phyloP scores from a whole-genome alignment of 2,113 vertebrate species.

The Hemiscyllium ocellatum region DNA sequence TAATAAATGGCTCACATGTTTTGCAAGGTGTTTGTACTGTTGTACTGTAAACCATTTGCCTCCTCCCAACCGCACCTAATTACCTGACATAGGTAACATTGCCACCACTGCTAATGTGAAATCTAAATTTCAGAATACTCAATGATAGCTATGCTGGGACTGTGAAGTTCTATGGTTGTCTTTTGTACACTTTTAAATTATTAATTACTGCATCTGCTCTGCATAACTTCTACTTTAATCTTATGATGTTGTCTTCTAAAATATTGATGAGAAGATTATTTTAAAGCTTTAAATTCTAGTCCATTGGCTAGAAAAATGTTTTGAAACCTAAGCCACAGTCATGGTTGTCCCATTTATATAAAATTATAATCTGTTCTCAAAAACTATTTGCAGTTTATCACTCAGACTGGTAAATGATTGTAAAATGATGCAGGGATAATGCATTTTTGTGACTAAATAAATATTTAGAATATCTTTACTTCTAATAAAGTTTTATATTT shows the following conservation, averaged over 20 bases:
- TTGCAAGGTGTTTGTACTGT: neutral
- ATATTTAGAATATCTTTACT: neutral
- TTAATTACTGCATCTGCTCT: neutral
- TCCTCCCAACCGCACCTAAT: neutral
- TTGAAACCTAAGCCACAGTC: neutral
- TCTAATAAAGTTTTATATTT: conserved; percentile 1
- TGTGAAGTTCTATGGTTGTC: neutral
- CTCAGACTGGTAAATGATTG: neutral
- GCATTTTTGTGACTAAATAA: neutral
- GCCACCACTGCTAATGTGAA: neutral
- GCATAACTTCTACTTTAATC: neutral
- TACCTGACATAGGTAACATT: neutral
- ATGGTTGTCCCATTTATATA: neutral
- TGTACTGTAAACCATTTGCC: neutral
- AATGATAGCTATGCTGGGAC: neutral
- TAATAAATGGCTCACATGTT: neutral
- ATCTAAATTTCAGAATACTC: neutral
- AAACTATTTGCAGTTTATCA: neutral
- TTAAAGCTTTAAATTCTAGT: conserved; percentile 20
- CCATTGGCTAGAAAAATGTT: neutral
- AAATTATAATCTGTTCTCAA: neutral
- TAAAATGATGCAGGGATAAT: neutral
- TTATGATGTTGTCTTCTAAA: neutral
- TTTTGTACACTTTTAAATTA: neutral
- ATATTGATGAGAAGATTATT: neutral